Evolutionary conservation across 2,113 vertebrate species (phyloP).

Genomic region (Silurus glanis): DNA sequence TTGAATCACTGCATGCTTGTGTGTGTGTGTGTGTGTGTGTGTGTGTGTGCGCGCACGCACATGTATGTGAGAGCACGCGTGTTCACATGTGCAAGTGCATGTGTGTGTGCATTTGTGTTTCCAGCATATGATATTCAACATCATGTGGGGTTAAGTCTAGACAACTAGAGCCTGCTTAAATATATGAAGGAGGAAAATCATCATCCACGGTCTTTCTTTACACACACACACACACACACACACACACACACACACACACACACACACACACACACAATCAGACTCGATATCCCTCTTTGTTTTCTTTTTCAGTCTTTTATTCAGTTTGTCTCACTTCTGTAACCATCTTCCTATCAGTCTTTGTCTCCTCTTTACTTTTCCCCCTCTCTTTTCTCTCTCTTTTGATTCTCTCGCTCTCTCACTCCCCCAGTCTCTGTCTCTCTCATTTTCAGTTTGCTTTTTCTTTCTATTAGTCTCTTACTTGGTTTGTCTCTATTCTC

Average conservation of each 20-base stretch:
- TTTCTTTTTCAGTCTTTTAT: background rate
- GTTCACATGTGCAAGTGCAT: too few species aligned
- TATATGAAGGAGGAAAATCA: constrained; percentile 31
- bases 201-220: background rate
- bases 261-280: background rate
- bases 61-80: background rate
- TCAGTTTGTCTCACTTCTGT: background rate
- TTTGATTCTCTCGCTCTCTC: constrained; percentile 6
- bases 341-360: background rate
- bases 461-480: background rate
- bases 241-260: constrained; percentile 22
- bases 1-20: constrained; percentile 47
- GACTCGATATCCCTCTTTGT: background rate
- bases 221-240: constrained; percentile 14
- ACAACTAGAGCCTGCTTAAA: constrained; percentile 42
- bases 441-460: background rate
- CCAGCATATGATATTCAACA: constrained; percentile 15
- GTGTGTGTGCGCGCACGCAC: background rate
- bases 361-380: background rate
- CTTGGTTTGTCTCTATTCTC: background rate
- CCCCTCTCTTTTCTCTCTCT: background rate
- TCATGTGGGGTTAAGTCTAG: constrained; percentile 47
- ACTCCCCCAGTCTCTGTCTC: background rate
- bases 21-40: constrained; percentile 19
- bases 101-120: constrained; percentile 37